Conservation (phyloP, 2,888 invertebrate genomes). For the Hemistola chrysoprasaria region DNA sequence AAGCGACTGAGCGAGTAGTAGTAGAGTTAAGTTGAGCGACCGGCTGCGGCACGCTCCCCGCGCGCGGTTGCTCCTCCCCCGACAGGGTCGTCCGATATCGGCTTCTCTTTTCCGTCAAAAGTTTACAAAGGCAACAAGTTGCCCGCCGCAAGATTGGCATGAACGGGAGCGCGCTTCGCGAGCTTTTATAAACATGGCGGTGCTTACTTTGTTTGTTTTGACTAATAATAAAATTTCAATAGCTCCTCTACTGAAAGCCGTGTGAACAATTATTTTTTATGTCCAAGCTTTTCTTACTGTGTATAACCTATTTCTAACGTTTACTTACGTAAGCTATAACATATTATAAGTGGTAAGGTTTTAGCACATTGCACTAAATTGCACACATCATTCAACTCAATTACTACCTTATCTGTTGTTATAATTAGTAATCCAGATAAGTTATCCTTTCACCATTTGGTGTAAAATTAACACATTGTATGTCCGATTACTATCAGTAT, state of each 20-base stretch:
- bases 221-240: conserved; percentile 75
- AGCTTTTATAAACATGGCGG: conserved; percentile 81
- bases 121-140: conserved; percentile 81
- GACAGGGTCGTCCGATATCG: conserved; percentile 61
- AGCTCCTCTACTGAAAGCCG: conserved; percentile 53
- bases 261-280: conserved; percentile 36
- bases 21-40: conserved; percentile 67
- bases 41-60: conserved; percentile 69
- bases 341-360: background rate
- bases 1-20: conserved; percentile 62
- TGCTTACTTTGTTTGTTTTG: conserved; percentile 78
- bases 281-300: conserved; percentile 10
- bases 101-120: conserved; percentile 61
- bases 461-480: conserved; percentile 23
- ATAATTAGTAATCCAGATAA: too few species aligned
- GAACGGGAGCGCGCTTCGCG: conserved; percentile 79
- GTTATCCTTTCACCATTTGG: background rate
- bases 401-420: too few species aligned
- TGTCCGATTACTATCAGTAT: conserved; percentile 24
- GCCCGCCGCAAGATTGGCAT: conserved; percentile 79
- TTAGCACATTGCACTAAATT: too few species aligned
- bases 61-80: conserved; percentile 74
- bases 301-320: conserved; percentile 4
- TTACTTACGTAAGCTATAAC: conserved; percentile 6
- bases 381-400: too few species aligned